Conservation (phyloP, 2,888 invertebrate species). For the Nomada ferruginata region DNA sequence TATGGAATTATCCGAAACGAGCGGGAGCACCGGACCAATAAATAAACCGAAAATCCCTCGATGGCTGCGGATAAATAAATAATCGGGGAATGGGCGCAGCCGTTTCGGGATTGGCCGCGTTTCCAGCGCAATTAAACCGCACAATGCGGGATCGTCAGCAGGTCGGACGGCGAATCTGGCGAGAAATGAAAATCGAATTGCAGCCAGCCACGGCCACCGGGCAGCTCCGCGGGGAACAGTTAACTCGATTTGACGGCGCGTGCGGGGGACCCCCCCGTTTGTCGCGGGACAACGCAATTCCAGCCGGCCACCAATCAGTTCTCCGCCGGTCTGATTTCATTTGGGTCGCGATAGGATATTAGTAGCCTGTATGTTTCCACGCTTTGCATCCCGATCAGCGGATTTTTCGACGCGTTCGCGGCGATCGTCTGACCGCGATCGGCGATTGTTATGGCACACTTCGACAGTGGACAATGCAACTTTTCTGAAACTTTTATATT, state of each 20-base stretch:
- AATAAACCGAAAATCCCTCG: not conserved
- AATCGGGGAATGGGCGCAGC: not conserved
- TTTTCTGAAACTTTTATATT: constrained; percentile 64
- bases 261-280: constrained; percentile 10
- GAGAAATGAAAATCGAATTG: constrained; percentile 50
- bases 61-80: not conserved
- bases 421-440: too few relatives aligned
- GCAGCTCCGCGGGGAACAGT: constrained; percentile 39
- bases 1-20: not conserved
- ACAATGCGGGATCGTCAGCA: constrained; percentile 6
- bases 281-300: constrained; percentile 37
- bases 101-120: not conserved
- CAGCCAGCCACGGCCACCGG: constrained; percentile 33
- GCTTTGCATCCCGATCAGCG: too few relatives aligned
- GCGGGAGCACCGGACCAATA: not conserved
- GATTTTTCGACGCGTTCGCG: too few relatives aligned
- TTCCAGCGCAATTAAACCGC: constrained; percentile 26
- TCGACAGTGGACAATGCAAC: not conserved
- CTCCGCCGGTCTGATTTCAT: constrained; percentile 34
- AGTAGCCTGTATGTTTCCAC: too few relatives aligned
- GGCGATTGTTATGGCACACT: too few relatives aligned
- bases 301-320: constrained; percentile 27
- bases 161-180: constrained; percentile 19
- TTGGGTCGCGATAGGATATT: not conserved
- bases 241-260: constrained; percentile 45